Conservation (phyloP, 2,888 invertebrate species). For the Amiota mariae region DNA sequence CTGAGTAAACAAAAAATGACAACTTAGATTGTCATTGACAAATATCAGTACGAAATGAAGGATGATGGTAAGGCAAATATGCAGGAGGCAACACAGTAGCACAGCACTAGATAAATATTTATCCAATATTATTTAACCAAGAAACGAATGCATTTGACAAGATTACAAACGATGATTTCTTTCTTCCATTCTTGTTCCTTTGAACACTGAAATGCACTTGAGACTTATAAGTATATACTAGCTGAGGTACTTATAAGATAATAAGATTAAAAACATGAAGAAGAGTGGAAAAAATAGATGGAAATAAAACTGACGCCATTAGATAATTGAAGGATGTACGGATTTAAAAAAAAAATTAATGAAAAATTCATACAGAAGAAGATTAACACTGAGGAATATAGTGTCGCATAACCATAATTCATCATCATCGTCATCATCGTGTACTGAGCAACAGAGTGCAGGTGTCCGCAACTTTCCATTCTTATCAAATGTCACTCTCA, state of each 20-base stretch:
- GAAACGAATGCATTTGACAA: slow-evolving; percentile 45
- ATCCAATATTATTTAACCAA: neutral
- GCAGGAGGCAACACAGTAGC: neutral
- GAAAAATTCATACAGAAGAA: no score
- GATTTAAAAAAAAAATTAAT: slow-evolving; percentile 6
- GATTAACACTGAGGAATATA: neutral
- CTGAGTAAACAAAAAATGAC: slow-evolving; percentile 26
- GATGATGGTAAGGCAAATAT: neutral
- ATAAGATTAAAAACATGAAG: slow-evolving; percentile 38
- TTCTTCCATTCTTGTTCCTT: neutral
- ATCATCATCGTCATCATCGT: neutral
- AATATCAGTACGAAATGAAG: neutral
- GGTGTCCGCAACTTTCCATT: neutral
- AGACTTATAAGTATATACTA: slow-evolving; percentile 2
- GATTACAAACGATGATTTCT: slow-evolving; percentile 54
- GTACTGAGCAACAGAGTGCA: slow-evolving; percentile 12
- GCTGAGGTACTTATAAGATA: slow-evolving; percentile 35
- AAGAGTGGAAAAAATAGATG: neutral
- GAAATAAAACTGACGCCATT: slow-evolving; percentile 43
- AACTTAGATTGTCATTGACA: slow-evolving; percentile 22
- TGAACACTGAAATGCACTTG: slow-evolving; percentile 18
- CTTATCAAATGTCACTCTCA: slow-evolving; percentile 25
- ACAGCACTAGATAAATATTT: slow-evolving; percentile 25
- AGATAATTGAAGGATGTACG: slow-evolving; percentile 37
- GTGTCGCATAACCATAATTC: slow-evolving; percentile 12